phyloP scores from a whole-genome alignment of 2,888 invertebrate genomes.

The Thelaira solivaga region DNA sequence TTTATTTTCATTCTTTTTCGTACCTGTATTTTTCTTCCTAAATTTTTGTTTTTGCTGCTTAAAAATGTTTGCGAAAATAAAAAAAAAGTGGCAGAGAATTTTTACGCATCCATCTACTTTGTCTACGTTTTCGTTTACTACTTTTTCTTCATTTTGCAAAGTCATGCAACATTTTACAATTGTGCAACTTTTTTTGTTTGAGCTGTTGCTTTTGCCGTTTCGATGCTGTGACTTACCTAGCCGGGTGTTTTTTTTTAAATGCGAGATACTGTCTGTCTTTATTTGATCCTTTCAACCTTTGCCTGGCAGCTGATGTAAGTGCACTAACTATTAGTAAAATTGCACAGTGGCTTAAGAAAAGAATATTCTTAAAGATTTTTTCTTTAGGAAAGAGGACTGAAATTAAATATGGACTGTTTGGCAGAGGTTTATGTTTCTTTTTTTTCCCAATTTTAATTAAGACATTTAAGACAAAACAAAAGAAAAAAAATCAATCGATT shows the following conservation, averaged over 20 bases:
- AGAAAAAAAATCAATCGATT: too few relatives aligned
- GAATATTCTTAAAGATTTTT: background rate
- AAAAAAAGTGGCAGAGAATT: background rate
- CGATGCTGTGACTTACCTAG: background rate
- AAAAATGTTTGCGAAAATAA: conserved; percentile 19
- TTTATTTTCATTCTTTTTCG: conserved; percentile 1
- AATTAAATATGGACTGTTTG: too few relatives aligned
- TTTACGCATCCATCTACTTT: conserved; percentile 31
- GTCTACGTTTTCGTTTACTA: conserved; percentile 11
- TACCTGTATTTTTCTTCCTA: background rate
- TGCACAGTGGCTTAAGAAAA: background rate
- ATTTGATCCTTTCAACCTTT: conserved; percentile 4
- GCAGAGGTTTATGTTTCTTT: too few relatives aligned
- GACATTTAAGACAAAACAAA: too few relatives aligned
- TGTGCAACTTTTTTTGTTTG: conserved; percentile 11
- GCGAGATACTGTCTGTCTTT: conserved; percentile 1
- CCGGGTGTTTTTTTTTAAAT: background rate
- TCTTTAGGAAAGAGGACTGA: background rate
- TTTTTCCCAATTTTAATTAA: too few relatives aligned
- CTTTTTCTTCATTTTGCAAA: conserved; percentile 21
- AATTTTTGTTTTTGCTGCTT: background rate
- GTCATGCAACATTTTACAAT: conserved; percentile 42
- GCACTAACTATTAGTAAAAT: background rate
- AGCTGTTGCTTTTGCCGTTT: background rate
- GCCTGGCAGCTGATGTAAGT: background rate